Percentiles rank a stretch among this genome's conserved stretches.
These are phyloP conservation scores for Pyxicephalus adspersus DNA, from an alignment of 2,113 vertebrate species.

Conservation along the genomic window DNA sequence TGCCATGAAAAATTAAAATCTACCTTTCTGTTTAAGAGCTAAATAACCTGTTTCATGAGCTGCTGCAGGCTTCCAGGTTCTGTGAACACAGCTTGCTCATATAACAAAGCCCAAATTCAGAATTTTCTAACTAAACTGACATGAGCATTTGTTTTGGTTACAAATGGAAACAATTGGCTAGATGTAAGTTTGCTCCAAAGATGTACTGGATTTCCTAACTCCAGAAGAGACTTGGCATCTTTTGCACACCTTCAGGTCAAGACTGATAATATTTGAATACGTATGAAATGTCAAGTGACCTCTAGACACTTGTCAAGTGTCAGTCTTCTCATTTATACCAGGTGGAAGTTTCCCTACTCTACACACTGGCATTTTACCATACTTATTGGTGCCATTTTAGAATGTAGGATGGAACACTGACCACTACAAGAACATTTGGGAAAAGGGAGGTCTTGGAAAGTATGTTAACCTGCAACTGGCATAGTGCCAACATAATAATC, in stretches of 20 bases:
- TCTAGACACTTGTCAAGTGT: too few species aligned
- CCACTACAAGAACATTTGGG: constrained; percentile 36
- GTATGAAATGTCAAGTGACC: not conserved
- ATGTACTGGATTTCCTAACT: too few species aligned
- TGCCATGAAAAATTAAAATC: not conserved
- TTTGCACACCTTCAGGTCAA: too few species aligned
- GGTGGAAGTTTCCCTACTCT: too few species aligned
- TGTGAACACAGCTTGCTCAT: constrained; percentile 74
- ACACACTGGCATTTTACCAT: too few species aligned
- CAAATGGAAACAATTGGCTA: too few species aligned
- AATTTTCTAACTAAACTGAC: not conserved
- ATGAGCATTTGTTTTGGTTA: too few species aligned
- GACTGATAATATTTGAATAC: too few species aligned
- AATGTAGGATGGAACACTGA: not conserved
- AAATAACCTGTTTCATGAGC: constrained; percentile 68
- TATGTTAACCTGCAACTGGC: not conserved
- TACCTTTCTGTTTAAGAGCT: constrained; percentile 58
- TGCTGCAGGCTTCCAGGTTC: constrained; percentile 35
- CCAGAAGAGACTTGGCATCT: too few species aligned
- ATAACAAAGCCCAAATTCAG: constrained; percentile 58
- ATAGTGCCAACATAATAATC: rapidly evolving
- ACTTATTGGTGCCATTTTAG: not conserved
- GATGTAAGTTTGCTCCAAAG: too few species aligned
- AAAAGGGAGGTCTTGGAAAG: not conserved
- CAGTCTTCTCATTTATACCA: not conserved